These are phyloP conservation scores for Arenaria interpres DNA, from an alignment of 2,113 vertebrate genomes.

Conservation along the genomic window DNA sequence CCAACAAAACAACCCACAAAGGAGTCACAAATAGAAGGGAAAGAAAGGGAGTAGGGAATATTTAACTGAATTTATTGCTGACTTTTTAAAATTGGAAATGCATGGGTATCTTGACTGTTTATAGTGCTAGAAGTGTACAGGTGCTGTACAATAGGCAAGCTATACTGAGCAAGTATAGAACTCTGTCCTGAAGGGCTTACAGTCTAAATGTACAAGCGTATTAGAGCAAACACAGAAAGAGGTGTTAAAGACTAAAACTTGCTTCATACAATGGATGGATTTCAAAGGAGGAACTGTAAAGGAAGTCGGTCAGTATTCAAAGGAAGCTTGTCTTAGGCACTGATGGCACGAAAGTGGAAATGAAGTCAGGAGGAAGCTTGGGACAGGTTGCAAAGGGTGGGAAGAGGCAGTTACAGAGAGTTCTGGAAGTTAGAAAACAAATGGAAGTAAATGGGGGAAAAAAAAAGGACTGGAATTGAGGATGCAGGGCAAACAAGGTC, in stretches of 20 bases:
- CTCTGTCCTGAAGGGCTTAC: slow-evolving; percentile 36
- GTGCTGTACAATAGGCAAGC: neutral
- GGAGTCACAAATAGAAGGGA: neutral
- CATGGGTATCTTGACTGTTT: neutral
- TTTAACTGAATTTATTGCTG: neutral
- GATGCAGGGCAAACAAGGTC: slow-evolving; percentile 5
- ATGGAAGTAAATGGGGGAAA: neutral
- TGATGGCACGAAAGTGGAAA: neutral
- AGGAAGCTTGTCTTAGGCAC: neutral
- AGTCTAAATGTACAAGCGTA: neutral
- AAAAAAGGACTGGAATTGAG: neutral
- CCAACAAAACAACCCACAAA: neutral
- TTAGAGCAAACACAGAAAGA: neutral
- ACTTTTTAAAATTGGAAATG: neutral
- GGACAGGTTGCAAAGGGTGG: neutral
- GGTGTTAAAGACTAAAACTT: neutral
- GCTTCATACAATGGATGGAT: neutral
- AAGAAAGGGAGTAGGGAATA: neutral
- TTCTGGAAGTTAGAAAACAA: slow-evolving; percentile 17
- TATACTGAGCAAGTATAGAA: neutral
- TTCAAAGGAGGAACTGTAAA: neutral
- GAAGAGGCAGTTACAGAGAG: neutral
- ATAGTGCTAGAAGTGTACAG: neutral
- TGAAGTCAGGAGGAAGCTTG: neutral
- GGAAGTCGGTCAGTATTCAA: neutral